Conservation (phyloP, 2,888 invertebrate genomes). For the Drosophila ustulata region DNA sequence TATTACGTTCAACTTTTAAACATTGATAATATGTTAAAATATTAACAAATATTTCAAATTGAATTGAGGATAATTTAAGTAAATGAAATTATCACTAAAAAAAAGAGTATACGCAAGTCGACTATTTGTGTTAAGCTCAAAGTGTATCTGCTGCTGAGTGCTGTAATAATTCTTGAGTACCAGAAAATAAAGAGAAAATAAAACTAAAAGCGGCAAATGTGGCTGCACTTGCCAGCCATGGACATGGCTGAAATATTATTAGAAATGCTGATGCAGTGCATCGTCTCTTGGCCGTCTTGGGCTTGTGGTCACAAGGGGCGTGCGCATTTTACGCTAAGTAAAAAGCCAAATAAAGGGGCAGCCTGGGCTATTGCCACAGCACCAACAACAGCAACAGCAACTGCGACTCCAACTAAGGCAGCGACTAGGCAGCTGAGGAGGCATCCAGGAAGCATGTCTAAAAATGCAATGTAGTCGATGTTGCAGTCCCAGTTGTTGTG, state of each 20-base stretch:
- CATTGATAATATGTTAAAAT: no score
- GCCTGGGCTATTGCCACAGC: constrained; percentile 18
- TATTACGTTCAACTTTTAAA: no score
- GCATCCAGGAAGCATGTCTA: constrained; percentile 76
- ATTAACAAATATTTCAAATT: no score
- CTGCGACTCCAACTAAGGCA: constrained; percentile 11
- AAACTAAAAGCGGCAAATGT: constrained; percentile 57
- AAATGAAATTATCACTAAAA: no score
- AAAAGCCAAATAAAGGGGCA: constrained; percentile 68
- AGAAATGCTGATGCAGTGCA: constrained; percentile 75
- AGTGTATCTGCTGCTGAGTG: constrained; percentile 55
- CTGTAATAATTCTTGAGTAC: constrained; percentile 69
- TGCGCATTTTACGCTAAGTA: constrained; percentile 71
- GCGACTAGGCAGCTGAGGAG: constrained; percentile 13
- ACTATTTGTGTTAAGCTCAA: background rate
- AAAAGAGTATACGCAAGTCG: constrained; percentile 42
- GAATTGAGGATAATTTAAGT: no score
- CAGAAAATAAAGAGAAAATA: constrained; percentile 46
- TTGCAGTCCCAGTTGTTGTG: constrained; percentile 24
- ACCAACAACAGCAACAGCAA: background rate
- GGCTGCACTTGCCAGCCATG: constrained; percentile 65
- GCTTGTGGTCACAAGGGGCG: constrained; percentile 64
- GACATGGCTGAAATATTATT: constrained; percentile 75
- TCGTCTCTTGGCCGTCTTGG: constrained; percentile 38
- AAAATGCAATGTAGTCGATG: constrained; percentile 51